Conservation (phyloP, 1,140 invertebrate species). For the Ceratosolen solmsi region DNA sequence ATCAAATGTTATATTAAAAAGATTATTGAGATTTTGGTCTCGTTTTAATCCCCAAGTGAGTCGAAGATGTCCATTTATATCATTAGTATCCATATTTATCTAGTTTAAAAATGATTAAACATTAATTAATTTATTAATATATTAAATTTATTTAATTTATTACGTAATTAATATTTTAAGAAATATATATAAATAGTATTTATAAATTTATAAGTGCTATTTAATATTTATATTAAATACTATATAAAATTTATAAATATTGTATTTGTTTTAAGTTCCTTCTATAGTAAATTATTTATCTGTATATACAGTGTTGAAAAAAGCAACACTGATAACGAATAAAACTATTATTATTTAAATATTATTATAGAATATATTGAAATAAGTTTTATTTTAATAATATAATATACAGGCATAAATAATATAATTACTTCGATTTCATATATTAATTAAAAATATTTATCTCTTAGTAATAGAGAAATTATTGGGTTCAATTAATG, state of each 20-base stretch:
- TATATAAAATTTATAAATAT: no score
- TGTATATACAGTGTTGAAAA: no score
- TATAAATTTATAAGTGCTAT: no score
- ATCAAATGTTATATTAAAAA: slow-evolving; percentile 68
- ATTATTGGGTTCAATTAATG: no score
- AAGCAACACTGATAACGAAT: no score
- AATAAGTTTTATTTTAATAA: not conserved
- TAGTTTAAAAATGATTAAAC: slow-evolving; percentile 21
- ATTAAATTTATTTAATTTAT: not conserved
- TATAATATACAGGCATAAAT: no score
- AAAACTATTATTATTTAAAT: not conserved
- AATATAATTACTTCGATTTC: no score
- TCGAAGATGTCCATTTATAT: slow-evolving; percentile 72
- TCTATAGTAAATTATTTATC: no score
- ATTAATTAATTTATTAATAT: slow-evolving; percentile 1
- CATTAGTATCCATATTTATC: slow-evolving; percentile 58
- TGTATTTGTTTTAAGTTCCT: no score
- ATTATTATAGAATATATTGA: not conserved
- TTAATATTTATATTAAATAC: no score
- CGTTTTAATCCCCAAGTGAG: slow-evolving; percentile 68
- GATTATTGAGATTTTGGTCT: slow-evolving; percentile 67
- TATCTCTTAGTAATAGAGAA: not conserved
- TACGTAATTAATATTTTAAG: no score
- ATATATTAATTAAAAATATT: not conserved
- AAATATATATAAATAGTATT: no score